Conservation (phyloP, 2,888 invertebrate species). For the Cryptosula pallasiana region DNA sequence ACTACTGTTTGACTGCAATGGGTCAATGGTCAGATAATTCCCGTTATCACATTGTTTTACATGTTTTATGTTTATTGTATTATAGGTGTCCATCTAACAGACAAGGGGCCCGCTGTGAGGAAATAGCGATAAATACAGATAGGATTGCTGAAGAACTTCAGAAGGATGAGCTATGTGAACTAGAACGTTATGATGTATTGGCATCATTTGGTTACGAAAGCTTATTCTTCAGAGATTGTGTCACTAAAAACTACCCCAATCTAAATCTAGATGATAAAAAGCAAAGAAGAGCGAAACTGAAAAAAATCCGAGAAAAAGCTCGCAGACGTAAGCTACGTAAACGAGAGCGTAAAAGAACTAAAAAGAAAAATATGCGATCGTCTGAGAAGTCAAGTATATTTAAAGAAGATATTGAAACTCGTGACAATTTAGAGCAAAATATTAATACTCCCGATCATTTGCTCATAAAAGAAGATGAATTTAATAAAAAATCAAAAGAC, state of each 20-base stretch:
- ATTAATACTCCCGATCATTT: neutral
- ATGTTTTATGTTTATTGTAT: too few relatives aligned
- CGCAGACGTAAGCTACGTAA: conserved; percentile 12
- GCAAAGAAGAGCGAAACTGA: neutral
- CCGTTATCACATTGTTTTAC: too few relatives aligned
- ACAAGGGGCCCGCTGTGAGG: conserved; percentile 13
- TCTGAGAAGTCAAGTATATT: neutral
- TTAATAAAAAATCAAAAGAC: neutral
- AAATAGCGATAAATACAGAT: conserved; percentile 14
- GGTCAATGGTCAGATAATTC: too few relatives aligned
- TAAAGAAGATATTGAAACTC: neutral
- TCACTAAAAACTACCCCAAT: neutral
- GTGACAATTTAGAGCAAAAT: neutral
- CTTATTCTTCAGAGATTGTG: neutral
- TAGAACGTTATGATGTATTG: neutral
- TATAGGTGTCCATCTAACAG: conserved; percentile 20
- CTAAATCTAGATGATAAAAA: neutral
- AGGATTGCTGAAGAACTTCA: neutral
- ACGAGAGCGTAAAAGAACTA: neutral
- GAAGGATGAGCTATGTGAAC: conserved; percentile 1
- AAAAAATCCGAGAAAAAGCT: conserved; percentile 7
- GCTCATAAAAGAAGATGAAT: neutral
- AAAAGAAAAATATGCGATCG: conserved; percentile 2
- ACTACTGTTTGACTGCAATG: too few relatives aligned
- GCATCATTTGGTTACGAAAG: neutral